Base-by-base conservation (phyloP, 2,888 invertebrate genomes). In the Apodemia duryi region DNA sequence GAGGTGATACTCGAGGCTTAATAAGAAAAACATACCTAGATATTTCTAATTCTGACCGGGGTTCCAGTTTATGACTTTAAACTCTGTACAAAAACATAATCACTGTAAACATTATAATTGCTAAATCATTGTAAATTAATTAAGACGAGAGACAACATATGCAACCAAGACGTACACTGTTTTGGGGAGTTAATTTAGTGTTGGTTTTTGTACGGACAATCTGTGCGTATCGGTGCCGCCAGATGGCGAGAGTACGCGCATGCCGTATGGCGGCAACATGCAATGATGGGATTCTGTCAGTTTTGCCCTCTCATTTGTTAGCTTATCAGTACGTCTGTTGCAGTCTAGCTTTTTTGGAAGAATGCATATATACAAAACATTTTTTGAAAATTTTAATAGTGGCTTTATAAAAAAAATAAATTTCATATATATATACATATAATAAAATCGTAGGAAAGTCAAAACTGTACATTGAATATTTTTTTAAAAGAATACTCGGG, bases 111-210 rank as follows among this genome's bases (percentile, higher is more conserved):
- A 49, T n/a, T 49, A 49, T 10, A 13, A 43, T 35, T 35, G 35
- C 21, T 28, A 21, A 32, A 38, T 62, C 62, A 82, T 82, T 81
- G 9, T n/a, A 79, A 71, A 78, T 76, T 77, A 84, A 84, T 86
- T 84, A 80, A 67, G 51, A 28, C 29, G 28, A 84, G 81, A 78
- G 78, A 79, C 81, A 79, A 79, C 87, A 87, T 87, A 86, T 86
- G 87, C 82, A 82, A 86, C 88, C 85, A 79, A 87, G 86, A 83
- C 84, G 83, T 75, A 74, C 68, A 68, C 71, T 72, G 71, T 73
- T 68, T 72, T 73, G 69, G 74, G 74, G 70, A 77, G 77, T 77
- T 81, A 84, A 84, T 83, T 84, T 82, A 70, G 74, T 77, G 76
- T 77, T 77, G 74, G 78, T 79, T 77, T 79, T 80, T 77, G 74